These are phyloP conservation scores for Caenorhabditis uteleia DNA, from an alignment of 2,888 invertebrate genomes.

Conservation along the genomic window DNA sequence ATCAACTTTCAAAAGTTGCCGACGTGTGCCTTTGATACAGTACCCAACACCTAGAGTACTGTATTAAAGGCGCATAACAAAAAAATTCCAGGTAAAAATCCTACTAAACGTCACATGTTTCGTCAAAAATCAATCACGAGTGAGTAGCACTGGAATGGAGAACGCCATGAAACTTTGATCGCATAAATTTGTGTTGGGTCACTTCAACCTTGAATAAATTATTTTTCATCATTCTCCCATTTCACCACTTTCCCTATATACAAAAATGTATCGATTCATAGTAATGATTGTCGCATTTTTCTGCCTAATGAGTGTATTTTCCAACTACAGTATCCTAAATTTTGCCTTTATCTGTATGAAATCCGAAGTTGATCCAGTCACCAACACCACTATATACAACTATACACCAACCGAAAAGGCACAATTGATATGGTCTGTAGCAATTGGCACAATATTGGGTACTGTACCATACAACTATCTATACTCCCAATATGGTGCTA, in stretches of 20 bases:
- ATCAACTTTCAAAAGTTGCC: too few species aligned
- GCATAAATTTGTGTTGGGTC: too few species aligned
- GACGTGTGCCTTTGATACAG: too few species aligned
- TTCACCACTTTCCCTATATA: background rate
- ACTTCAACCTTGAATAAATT: too few species aligned
- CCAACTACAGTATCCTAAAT: conserved; percentile 31
- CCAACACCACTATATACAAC: conserved; percentile 23
- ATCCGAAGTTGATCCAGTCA: too few species aligned
- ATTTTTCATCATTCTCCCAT: background rate
- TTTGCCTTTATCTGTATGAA: conserved; percentile 38
- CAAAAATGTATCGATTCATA: conserved; percentile 15
- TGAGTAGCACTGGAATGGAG: too few species aligned
- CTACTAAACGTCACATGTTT: too few species aligned
- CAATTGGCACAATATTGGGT: conserved; percentile 25
- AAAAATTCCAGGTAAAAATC: too few species aligned
- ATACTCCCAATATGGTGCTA: conserved; percentile 26
- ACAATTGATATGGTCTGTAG: conserved; percentile 28
- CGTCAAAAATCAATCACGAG: too few species aligned
- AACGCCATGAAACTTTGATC: too few species aligned
- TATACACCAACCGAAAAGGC: conserved; percentile 25
- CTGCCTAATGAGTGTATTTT: conserved; percentile 29
- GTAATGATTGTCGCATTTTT: conserved; percentile 31
- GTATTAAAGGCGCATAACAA: too few species aligned
- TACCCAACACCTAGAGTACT: too few species aligned
- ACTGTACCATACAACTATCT: conserved; percentile 33